Base-by-base conservation (phyloP, 2,888 invertebrate genomes). In the Laothoe populi region DNA sequence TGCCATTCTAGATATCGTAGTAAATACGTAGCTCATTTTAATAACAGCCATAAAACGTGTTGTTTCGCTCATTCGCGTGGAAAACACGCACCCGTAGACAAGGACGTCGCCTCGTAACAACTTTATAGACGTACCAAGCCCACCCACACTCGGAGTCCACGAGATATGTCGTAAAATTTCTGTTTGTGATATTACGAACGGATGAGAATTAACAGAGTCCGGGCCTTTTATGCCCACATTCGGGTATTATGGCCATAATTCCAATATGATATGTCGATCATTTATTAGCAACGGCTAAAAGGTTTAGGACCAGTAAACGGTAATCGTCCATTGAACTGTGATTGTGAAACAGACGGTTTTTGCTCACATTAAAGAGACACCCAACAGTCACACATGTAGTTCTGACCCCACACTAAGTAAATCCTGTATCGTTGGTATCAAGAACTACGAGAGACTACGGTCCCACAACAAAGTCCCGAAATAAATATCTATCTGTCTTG, bases 91-190 rank as follows among this genome's bases (percentile, higher is more conserved):
- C 19, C 19, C 26, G 35, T 11, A 16, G 53, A 53, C 53, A 53
- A 53, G 53, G 53, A 53, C 35, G 49, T 10, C 49, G 24, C 35
- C 31, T 10, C 49, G 24, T 24, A 38, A 44, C 19, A 44, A 44
- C 11, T 53, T 53, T 19, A 53, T 53, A 35, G 19, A 31, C 53
- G 53, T 10, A 19, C 16, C 19, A 31, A 8, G 31, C 49, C 31
- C 53, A n/a, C 53, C 0, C 53, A 19, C 35, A 40, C 60, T 44
- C 46, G 59, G 60, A 62, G 63, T 38, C 61, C 44, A 58, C 62
- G 57, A 62, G 64, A 62, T 63, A 59, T 64, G 64, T 64, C 66
- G 62, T 68, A 64, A 68, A 67, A 57, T 63, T 59, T 66, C 59
- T 60, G 62, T 64, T 62, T 62, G 58, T 62, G 63, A 65, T 58